These are phyloP conservation scores for Platalea minor DNA, from an alignment of 2,797 vertebrate genomes.

Conservation along the genomic window DNA sequence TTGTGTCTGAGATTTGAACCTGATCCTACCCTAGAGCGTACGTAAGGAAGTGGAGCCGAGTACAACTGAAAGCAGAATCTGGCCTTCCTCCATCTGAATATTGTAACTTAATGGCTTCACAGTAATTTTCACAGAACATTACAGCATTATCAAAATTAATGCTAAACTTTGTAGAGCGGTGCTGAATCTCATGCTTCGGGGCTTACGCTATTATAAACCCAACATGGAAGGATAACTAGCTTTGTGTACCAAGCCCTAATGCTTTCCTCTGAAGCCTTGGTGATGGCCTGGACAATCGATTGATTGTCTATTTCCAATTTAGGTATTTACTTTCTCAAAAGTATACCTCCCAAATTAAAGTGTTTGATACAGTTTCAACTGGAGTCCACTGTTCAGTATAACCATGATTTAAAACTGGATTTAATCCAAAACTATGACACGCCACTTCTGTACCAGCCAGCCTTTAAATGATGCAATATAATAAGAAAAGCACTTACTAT, in stretches of 20 bases:
- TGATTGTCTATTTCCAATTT: neutral
- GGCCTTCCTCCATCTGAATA: neutral
- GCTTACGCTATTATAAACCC: neutral
- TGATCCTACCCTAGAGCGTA: neutral
- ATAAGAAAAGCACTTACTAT: conserved; percentile 4
- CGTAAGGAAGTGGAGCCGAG: neutral
- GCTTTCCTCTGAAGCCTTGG: neutral
- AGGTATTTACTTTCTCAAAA: neutral
- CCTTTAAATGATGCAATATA: neutral
- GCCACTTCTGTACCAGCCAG: neutral
- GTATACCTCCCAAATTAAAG: neutral
- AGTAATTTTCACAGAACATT: neutral
- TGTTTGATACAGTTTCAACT: neutral
- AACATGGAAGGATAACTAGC: neutral
- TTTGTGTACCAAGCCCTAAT: neutral
- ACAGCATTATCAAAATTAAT: neutral
- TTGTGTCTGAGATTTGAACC: neutral
- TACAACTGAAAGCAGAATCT: neutral
- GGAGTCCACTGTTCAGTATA: neutral
- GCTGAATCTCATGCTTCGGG: neutral
- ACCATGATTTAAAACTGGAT: neutral
- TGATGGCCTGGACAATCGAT: neutral
- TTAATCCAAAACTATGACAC: neutral
- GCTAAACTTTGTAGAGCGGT: neutral
- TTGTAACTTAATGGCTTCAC: neutral